Conservation (phyloP, 2,113 vertebrate species). For the Poecile atricapillus region DNA sequence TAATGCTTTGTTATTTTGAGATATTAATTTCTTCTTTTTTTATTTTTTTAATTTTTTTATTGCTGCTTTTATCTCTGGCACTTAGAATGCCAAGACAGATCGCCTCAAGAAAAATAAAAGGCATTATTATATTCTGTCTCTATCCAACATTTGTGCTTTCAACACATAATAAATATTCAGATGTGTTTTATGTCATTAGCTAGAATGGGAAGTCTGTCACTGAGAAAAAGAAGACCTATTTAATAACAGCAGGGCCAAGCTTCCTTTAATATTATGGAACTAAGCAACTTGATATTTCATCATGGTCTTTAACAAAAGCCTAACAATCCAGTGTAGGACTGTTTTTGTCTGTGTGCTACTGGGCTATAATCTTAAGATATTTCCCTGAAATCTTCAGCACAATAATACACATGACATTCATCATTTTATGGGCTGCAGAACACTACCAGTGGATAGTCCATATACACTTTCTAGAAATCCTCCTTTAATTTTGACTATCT, state of each 20-base stretch:
- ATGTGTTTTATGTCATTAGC: constrained; percentile 29
- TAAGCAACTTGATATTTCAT: not conserved
- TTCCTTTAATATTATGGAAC: not conserved
- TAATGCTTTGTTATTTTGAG: constrained; percentile 23
- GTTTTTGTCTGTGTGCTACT: not conserved
- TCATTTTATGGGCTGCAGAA: not conserved
- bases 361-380: not conserved
- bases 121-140: not conserved
- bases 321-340: not conserved
- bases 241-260: not conserved
- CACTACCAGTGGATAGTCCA: not conserved
- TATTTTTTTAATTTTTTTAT: not conserved
- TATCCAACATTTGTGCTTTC: not conserved
- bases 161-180: constrained; percentile 36
- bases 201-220: not conserved
- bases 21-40: not conserved
- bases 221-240: not conserved
- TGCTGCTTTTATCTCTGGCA: not conserved
- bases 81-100: not conserved
- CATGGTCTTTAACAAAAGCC: not conserved
- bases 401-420: not conserved
- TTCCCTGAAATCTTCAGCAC: not conserved
- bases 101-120: not conserved
- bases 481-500: not conserved
- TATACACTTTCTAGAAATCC: not conserved